Evolutionary conservation across 2,888 invertebrate genomes (phyloP).

Genomic region (Ichneumoninae sp.): DNA sequence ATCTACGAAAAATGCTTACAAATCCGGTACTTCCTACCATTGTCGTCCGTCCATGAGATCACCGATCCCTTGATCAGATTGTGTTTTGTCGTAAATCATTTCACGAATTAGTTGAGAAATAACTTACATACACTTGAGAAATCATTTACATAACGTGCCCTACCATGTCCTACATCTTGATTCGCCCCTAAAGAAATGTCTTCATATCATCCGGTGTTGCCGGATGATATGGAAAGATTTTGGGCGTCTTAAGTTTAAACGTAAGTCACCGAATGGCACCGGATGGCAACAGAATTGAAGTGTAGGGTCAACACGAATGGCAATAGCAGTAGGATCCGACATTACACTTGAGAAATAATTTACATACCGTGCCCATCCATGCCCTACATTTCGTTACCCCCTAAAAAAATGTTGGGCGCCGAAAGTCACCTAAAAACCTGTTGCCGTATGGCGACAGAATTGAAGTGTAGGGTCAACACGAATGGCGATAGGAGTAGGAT

Average conservation of each 20-base stretch:
- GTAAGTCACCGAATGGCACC: conserved; percentile 10
- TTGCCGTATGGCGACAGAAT: conserved; percentile 3
- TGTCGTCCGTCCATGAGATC: neutral
- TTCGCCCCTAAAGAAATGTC: neutral
- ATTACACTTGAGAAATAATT: too few relatives aligned
- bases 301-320: neutral
- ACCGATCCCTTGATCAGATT: neutral
- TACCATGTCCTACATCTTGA: neutral
- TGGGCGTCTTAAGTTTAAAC: neutral
- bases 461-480: conserved; percentile 25
- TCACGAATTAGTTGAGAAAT: neutral
- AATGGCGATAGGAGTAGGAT: conserved; percentile 24
- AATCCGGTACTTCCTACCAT: too few relatives aligned
- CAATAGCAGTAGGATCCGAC: too few relatives aligned
- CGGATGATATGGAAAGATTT: too few relatives aligned
- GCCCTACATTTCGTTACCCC: too few relatives aligned
- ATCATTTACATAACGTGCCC: neutral
- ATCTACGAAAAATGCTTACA: too few relatives aligned
- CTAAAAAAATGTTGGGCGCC: too few relatives aligned
- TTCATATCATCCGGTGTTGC: neutral
- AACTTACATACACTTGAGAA: neutral
- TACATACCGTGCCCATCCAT: too few relatives aligned
- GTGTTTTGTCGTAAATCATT: neutral
- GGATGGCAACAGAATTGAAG: conserved; percentile 8
- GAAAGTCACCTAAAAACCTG: too few relatives aligned